Evolutionary conservation across 2,888 invertebrate species (phyloP).

Genomic region (Mesorhabditis spiculigera): DNA sequence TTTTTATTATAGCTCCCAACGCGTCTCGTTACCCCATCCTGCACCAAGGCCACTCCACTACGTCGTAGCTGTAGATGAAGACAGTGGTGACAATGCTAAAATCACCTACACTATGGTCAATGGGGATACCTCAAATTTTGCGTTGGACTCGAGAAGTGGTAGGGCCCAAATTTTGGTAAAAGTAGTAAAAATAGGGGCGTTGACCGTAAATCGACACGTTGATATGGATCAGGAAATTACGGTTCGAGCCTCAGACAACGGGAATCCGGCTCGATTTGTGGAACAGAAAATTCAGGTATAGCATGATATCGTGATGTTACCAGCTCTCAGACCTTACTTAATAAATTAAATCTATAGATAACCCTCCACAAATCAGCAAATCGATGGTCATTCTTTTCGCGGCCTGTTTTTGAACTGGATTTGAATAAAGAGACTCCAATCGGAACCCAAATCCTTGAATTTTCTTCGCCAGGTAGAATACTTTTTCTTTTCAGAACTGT

Average conservation of each 20-base stretch:
- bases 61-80: conserved; percentile 31
- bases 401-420: conserved; percentile 19
- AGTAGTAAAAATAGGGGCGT: conserved; percentile 16
- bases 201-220: conserved; percentile 16
- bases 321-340: background rate
- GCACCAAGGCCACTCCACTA: conserved; percentile 25
- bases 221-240: conserved; percentile 15
- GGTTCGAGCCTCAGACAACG: conserved; percentile 29
- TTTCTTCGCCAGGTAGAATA: conserved; percentile 17
- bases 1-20: conserved; percentile 9
- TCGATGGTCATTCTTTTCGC: conserved; percentile 30
- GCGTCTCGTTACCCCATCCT: conserved; percentile 8
- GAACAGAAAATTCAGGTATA: conserved; percentile 27
- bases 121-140: background rate
- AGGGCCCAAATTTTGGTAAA: conserved; percentile 12
- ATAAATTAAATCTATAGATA: background rate
- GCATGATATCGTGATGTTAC: background rate
- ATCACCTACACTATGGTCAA: conserved; percentile 9
- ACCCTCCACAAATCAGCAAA: conserved; percentile 11
- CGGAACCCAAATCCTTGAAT: conserved; percentile 21
- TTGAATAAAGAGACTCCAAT: conserved; percentile 13
- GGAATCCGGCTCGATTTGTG: conserved; percentile 22
- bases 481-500: background rate
- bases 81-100: conserved; percentile 9
- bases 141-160: conserved; percentile 13